phyloP scores from a whole-genome alignment of 1,140 invertebrate genomes.

The Linepithema humile region DNA sequence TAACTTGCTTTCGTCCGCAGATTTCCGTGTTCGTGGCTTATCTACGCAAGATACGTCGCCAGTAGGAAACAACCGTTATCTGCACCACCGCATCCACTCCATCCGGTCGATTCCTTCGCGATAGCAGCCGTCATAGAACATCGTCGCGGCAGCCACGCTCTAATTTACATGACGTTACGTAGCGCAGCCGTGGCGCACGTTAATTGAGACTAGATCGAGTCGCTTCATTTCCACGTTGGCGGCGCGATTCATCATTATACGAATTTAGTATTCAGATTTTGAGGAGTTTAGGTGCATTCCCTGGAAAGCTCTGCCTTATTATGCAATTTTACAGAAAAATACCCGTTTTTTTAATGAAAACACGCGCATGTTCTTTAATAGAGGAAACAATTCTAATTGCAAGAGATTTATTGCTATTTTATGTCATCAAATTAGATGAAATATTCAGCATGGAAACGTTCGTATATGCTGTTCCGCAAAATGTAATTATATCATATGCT shows the following conservation, averaged over 20 bases:
- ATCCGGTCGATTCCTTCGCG: conserved; percentile 52
- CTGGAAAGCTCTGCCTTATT: background rate
- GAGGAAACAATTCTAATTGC: background rate
- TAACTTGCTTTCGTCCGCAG: conserved; percentile 43
- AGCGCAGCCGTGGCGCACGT: conserved; percentile 11
- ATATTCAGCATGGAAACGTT: background rate
- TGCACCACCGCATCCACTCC: conserved; percentile 44
- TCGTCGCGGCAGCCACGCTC: conserved; percentile 26
- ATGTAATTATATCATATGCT: background rate
- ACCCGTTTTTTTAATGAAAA: background rate
- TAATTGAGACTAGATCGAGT: conserved; percentile 47
- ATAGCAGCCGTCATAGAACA: conserved; percentile 28
- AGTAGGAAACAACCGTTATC: conserved; percentile 51
- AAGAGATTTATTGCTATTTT: background rate
- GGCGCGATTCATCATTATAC: conserved; percentile 28
- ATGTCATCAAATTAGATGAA: background rate
- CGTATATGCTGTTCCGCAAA: background rate
- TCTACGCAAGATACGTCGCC: conserved; percentile 20
- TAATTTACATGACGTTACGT: conserved; percentile 55
- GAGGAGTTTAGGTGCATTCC: background rate
- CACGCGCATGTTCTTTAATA: background rate
- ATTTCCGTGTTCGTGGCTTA: conserved; percentile 43
- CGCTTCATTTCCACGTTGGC: conserved; percentile 43
- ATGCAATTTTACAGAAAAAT: background rate
- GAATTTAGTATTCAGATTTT: conserved; percentile 44